A percentile compares a stretch with the other conserved stretches of the same genome.
These are phyloP conservation scores for Diploptera punctata DNA, from an alignment of 2,888 invertebrate genomes.

Conservation along the genomic window DNA sequence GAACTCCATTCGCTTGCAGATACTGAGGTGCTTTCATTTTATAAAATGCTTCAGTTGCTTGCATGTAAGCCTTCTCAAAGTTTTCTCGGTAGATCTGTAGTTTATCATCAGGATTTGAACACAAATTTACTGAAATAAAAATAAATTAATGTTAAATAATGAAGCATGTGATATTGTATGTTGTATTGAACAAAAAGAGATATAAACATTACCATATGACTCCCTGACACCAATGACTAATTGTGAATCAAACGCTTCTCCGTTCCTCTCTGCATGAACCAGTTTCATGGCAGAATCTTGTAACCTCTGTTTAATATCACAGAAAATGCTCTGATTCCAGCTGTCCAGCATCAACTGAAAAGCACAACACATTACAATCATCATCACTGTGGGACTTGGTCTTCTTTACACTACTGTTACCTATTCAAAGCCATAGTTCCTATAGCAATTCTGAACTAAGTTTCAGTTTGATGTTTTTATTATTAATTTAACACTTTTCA, in stretches of 20 bases:
- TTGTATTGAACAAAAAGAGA: too few relatives aligned
- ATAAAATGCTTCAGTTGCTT: slow-evolving; percentile 94
- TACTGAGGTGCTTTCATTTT: slow-evolving; percentile 90
- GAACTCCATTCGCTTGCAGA: slow-evolving; percentile 88
- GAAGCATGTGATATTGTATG: too few relatives aligned
- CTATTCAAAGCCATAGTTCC: too few relatives aligned
- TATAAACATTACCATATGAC: slow-evolving; percentile 88
- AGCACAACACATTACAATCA: too few relatives aligned
- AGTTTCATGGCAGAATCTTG: slow-evolving; percentile 98
- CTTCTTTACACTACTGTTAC: too few relatives aligned
- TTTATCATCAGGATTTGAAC: slow-evolving; percentile 91
- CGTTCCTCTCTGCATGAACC: slow-evolving; percentile 95
- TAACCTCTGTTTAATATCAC: slow-evolving; percentile 89
- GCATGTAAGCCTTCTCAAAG: slow-evolving; percentile 96
- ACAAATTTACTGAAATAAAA: slow-evolving; percentile 81
- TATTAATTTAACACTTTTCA: too few relatives aligned
- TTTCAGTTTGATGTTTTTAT: too few relatives aligned
- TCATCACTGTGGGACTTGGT: too few relatives aligned
- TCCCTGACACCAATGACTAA: slow-evolving; percentile 97
- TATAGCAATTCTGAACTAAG: too few relatives aligned
- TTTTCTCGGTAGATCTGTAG: slow-evolving; percentile 95
- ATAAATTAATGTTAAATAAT: background rate
- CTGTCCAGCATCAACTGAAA: slow-evolving; percentile 93
- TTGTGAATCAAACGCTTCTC: slow-evolving; percentile 97
- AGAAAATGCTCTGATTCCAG: slow-evolving; percentile 98